Base-by-base conservation (phyloP, 2,888 invertebrate genomes). In the Agriopis aurantiaria region DNA sequence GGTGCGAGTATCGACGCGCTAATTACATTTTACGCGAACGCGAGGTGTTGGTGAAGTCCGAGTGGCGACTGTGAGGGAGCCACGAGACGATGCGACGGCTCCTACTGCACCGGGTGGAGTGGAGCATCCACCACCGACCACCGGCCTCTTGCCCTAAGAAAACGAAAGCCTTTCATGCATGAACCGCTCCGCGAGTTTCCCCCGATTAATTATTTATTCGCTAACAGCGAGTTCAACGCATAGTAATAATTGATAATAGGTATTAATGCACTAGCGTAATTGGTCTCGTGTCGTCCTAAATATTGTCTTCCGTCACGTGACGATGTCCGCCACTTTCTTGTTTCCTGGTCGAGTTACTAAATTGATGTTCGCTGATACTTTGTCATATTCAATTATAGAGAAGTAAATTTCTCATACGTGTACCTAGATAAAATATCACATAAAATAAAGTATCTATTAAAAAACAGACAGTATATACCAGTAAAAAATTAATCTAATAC, bases 121-220 rank as follows among this genome's bases (percentile, higher is more conserved):
- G 77, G 75, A 75, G 77, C 79, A 78, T 80, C 81, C 75, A 78
- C 80, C 78, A 79, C 81, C 79, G 78, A 81, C 78, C 80, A 81
- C 77, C 74, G 73, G 76, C 77, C 85, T 82, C 81, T 80, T 78
- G 86, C 88, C 92, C 91, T 88, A 85, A 83, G 92, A 93, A 93
- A 94, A 90, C 86, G 93, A 94, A 94, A 94, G 93, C 89, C 90
- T 85, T 87, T 88, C 88, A 92, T 89, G 93, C 91, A 88, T 86
- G 80, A 85, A 79, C 80, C 82, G 84, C 85, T 83, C 84, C 77
- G 87, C 87, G 85, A 91, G 85, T 93, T 92, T 91, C 89, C 90
- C 88, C 81, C 85, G 85, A 88, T 88, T 86, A 90, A 91, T 89
- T 89, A 89, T 88, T 89, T 89, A 89, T 88, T 87, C 87, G 83